Percentiles rank a stretch among this genome's conserved stretches.
Evolutionary conservation across 2,797 vertebrate genomes (phyloP).

Genomic region (Lacerta bilineata): DNA sequence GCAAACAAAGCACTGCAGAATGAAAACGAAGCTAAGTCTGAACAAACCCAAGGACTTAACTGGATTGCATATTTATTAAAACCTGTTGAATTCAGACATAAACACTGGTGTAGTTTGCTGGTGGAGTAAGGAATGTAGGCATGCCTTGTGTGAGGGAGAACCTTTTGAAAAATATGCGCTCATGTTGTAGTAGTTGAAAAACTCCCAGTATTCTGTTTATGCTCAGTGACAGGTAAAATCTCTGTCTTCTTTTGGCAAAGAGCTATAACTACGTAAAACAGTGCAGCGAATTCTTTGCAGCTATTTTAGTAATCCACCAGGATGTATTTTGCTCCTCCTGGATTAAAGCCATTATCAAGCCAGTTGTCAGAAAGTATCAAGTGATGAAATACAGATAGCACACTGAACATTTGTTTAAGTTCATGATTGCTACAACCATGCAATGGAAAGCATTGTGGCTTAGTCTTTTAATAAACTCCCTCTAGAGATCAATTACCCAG

Average conservation of each 20-base stretch:
- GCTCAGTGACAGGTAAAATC: constrained; percentile 9
- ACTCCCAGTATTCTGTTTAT: constrained; percentile 45
- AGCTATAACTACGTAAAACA: constrained; percentile 54
- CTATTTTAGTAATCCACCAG: constrained; percentile 64
- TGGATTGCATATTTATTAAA: constrained; percentile 1
- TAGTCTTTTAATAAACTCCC: constrained; percentile 78
- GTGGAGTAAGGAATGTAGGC: neutral
- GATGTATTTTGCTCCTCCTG: constrained; percentile 62
- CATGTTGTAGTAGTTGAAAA: constrained; percentile 28
- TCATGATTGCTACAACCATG: constrained; percentile 73
- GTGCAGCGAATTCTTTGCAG: constrained; percentile 61
- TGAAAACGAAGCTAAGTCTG: neutral
- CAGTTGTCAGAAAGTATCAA: constrained; percentile 72
- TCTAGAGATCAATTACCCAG: constrained; percentile 78
- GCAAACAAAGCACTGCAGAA: neutral
- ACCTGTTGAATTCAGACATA: constrained; percentile 40
- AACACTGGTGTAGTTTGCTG: constrained; percentile 37
- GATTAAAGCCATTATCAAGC: constrained; percentile 72
- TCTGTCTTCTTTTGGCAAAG: constrained; percentile 58
- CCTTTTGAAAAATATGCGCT: neutral
- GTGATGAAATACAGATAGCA: constrained; percentile 77
- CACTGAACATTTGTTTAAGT: constrained; percentile 73
- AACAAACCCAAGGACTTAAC: neutral
- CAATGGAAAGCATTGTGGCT: constrained; percentile 76
- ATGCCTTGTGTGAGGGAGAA: constrained; percentile 12